Evolutionary conservation across 2,113 vertebrate species (phyloP).

Genomic region (Irena cyanogastra): DNA sequence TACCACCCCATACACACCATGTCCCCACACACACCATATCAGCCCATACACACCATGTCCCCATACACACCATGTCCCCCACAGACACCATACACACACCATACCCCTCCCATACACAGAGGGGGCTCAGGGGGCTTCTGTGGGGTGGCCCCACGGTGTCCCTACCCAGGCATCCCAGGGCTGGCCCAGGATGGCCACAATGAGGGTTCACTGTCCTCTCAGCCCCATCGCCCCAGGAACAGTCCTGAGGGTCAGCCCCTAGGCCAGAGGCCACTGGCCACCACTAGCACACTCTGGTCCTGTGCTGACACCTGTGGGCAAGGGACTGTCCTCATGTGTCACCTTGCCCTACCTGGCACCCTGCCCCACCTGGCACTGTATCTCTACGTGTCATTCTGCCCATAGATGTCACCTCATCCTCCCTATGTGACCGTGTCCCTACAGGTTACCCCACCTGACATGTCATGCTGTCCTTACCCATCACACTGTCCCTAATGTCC

Average conservation of each 20-base stretch:
- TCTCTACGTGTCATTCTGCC: neutral
- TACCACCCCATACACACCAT: neutral
- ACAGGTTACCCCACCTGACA: neutral
- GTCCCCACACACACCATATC: neutral
- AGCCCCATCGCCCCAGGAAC: accelerated
- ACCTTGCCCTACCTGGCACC: neutral
- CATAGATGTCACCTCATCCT: neutral
- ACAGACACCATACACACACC: neutral
- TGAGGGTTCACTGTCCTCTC: neutral
- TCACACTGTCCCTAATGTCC: neutral
- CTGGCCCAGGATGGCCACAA: neutral
- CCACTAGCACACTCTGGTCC: neutral
- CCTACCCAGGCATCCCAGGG: neutral
- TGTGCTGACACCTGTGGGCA: neutral
- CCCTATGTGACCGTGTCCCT: neutral
- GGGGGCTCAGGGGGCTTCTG: neutral
- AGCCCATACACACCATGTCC: neutral
- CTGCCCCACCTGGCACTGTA: neutral
- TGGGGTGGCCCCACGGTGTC: neutral
- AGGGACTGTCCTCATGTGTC: neutral
- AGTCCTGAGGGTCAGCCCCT: accelerated
- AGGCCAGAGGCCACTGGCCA: neutral
- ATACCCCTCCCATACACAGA: neutral
- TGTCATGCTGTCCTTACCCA: neutral
- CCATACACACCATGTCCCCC: neutral